Evolutionary conservation across 2,888 invertebrate genomes (phyloP).

Genomic region (Drosophila acutilabella): DNA sequence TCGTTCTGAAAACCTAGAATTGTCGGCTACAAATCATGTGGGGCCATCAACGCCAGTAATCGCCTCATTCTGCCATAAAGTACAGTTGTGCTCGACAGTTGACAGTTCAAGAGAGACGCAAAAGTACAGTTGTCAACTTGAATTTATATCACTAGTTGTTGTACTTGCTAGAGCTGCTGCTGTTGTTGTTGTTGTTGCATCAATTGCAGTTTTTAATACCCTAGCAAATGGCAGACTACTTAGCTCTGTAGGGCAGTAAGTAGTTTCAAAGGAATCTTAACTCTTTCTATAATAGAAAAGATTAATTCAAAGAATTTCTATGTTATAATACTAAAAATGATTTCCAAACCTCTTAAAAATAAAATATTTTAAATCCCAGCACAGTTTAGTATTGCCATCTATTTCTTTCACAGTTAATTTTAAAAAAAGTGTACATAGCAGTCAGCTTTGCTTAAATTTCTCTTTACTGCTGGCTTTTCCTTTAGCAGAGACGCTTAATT

Average conservation of each 20-base stretch:
- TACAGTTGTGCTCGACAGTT: slow-evolving; percentile 48
- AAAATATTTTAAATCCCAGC: not conserved
- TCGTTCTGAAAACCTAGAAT: slow-evolving; percentile 42
- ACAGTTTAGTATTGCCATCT: not conserved
- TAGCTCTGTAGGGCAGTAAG: not conserved
- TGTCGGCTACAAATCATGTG: slow-evolving; percentile 75
- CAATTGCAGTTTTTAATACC: slow-evolving; percentile 27
- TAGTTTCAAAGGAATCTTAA: too few relatives aligned
- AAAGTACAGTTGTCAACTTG: slow-evolving; percentile 54
- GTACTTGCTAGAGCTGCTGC: slow-evolving; percentile 7
- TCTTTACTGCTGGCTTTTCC: slow-evolving; percentile 12
- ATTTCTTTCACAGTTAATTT: not conserved
- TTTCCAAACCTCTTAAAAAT: too few relatives aligned
- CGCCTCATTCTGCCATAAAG: slow-evolving; percentile 33
- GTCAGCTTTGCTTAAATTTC: not conserved
- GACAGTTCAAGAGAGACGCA: slow-evolving; percentile 23
- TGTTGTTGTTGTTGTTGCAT: not conserved
- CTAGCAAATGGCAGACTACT: not conserved
- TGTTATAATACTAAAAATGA: too few relatives aligned
- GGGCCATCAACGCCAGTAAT: slow-evolving; percentile 62
- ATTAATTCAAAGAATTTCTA: too few relatives aligned
- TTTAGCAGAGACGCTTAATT: slow-evolving; percentile 61
- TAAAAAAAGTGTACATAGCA: slow-evolving; percentile 20
- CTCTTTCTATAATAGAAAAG: too few relatives aligned
- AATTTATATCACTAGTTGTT: slow-evolving; percentile 46